These are phyloP conservation scores for Cephus pulcher DNA, from an alignment of 2,888 invertebrate genomes.

Conservation along the genomic window DNA sequence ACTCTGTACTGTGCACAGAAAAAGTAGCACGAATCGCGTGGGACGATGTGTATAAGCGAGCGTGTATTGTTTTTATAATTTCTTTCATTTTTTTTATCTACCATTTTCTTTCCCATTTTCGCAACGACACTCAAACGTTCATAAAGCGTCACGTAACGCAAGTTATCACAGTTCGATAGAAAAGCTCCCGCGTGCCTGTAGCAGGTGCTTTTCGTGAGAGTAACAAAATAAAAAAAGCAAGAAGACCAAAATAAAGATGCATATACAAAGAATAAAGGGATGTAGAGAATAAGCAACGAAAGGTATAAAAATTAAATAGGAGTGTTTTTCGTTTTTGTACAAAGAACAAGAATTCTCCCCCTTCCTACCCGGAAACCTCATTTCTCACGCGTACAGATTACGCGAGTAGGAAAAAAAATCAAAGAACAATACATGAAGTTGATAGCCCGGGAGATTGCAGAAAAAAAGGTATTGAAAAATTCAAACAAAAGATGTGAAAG, in stretches of 20 bases:
- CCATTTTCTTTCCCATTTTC: not conserved
- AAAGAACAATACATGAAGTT: not conserved
- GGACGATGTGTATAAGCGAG: not conserved
- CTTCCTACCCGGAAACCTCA: not conserved
- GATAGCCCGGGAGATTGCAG: not conserved
- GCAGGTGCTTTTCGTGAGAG: not conserved
- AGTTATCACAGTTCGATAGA: constrained; percentile 54
- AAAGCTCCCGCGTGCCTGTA: constrained; percentile 33
- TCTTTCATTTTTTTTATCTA: no score
- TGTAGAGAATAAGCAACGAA: no score
- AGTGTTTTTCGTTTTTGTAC: not conserved
- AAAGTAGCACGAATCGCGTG: not conserved
- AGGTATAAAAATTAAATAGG: not conserved
- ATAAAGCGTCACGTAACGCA: constrained; percentile 36
- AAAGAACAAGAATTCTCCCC: not conserved
- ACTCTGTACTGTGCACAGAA: not conserved
- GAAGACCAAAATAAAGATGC: constrained; percentile 8
- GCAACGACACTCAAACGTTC: constrained; percentile 27
- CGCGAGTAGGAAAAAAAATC: not conserved
- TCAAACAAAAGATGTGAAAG: constrained; percentile 7
- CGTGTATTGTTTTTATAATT: not conserved
- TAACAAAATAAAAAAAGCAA: constrained; percentile 18
- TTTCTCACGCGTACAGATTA: not conserved
- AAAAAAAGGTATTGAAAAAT: constrained; percentile 4
- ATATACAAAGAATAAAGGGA: not conserved